Evolutionary conservation across 2,797 vertebrate species (phyloP), one percentile per base, ranked within the genome.

Genomic region (Somateria mollissima): DNA sequence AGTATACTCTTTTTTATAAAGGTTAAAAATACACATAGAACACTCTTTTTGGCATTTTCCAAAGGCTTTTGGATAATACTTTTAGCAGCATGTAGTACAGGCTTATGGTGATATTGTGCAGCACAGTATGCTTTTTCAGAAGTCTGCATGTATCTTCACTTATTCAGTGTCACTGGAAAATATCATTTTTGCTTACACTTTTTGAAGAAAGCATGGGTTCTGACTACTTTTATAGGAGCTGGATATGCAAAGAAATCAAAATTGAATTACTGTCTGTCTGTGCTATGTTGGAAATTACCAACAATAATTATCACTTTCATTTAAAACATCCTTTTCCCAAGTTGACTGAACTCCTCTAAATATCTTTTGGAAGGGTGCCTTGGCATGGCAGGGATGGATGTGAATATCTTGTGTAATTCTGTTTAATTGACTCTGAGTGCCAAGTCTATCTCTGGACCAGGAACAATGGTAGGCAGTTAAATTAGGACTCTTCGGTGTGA

Each of bases 1-100:
- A 75, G 47, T 36, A 17, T 90, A 58, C 24, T 70, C 54, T 93
- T 92, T 92, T 89, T 61, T 56, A 75, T 73, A 89, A 94, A 88
- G 34, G 51, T 84, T 96, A 94, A 94, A 95, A 97, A 91, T 92
- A 92, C 22, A 73, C 61, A n/a, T 43, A 84, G 60, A 84, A 60
- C 28, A 62, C 22, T 67, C 57, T 58, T 67, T 75, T 61, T 95
- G 87, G 77, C 79, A 75, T 82, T 88, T 81, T 62, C 49, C 66
- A 88, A 79, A 92, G 62, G 51, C 32, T 81, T 93, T 91, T 82
- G 77, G 61, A 51, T 92, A 90, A 90, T 89, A 90, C 77, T 91
- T 96, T 92, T 93, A 94, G 91, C 61, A 93, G 73, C 45, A 69
- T 1, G 6, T 78, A 58, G 34, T 81, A 41, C 71, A 92, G 70